Percentiles rank a stretch among this genome's conserved stretches.
Conservation (phyloP, 2,797 vertebrate species). For the Ambastaia sidthimunki region DNA sequence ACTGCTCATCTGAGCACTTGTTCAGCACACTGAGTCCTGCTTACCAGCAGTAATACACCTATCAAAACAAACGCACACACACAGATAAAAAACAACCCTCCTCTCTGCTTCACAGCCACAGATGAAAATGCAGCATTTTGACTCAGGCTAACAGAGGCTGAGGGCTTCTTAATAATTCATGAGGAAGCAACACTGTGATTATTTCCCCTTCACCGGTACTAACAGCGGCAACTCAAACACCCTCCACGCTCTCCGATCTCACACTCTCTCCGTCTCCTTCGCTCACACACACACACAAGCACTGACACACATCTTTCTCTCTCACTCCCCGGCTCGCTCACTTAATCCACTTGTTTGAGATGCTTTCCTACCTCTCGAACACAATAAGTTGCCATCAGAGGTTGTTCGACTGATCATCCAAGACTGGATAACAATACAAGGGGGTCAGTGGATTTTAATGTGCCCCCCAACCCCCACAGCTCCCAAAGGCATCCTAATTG, state of each 20-base stretch:
- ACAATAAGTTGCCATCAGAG: constrained; percentile 69
- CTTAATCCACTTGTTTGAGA: constrained; percentile 87
- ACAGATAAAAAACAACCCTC: constrained; percentile 55
- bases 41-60: constrained; percentile 95
- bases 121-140: constrained; percentile 81
- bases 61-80: constrained; percentile 76
- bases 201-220: constrained; percentile 83
- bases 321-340: not conserved
- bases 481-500: constrained; percentile 70
- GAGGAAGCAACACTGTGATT: constrained; percentile 87
- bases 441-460: constrained; percentile 63
- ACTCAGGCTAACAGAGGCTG: constrained; percentile 85
- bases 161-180: constrained; percentile 92
- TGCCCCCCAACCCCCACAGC: constrained; percentile 10
- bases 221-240: constrained; percentile 67
- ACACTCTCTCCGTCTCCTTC: constrained; percentile 10
- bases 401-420: constrained; percentile 65
- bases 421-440: constrained; percentile 60
- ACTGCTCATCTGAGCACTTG: constrained; percentile 88
- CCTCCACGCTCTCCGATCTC: constrained; percentile 35
- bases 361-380: constrained; percentile 64
- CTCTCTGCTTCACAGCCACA: constrained; percentile 75
- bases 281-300: not conserved
- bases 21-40: constrained; percentile 90
- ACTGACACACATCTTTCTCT: constrained; percentile 1